Base-by-base conservation (phyloP, 2,888 invertebrate species). In the Liopterus haemorrhoidalis region DNA sequence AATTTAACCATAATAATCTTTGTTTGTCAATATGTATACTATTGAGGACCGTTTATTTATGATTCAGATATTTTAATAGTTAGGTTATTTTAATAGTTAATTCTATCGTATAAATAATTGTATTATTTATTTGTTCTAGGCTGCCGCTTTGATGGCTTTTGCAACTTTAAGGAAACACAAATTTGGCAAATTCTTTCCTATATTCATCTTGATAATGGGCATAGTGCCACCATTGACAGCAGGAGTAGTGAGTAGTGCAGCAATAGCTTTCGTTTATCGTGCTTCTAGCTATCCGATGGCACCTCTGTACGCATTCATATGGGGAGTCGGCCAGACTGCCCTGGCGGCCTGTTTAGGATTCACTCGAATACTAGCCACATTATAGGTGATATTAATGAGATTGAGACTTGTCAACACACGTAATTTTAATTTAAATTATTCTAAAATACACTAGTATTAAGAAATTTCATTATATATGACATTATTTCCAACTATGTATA, bases 291-390 rank as follows among this genome's bases (percentile, higher is more conserved):
- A 90, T 64, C 81, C 83, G 59, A 92, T 95, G 92, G 81, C 85
- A 49, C 88, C 91, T 28, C 78, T 92, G 48, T 90, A 93, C 68
- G 93, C 94, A 41, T 79, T 94, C 70, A 77, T 94, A 55, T 95
- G 93, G 90, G 95, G 95, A 44, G 82, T 92, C 40, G 94, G 93
- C 51, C 94, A 94, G 70, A 95, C 95, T 41, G 74, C 90, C 50
- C 71, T 91, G 32, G 85, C 90, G 36, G 88, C 88, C 53, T 86
- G 90, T 56, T 81, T 95, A 59, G 94, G 94, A 46, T 93, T 92
- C 65, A 91, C 92, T 49, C 78, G 94, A 65, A 90, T 95, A 57
- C 74, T 95, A 59, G 94, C 94, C 40, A 94, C 94, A 45, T 77
- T 93, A 62, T 92, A 82, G 80, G 36, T 25, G 24, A 37, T 25